Evolutionary conservation across 2,888 invertebrate genomes (phyloP), one percentile per base, ranked within the genome.

Genomic region (Oscheius sp.): DNA sequence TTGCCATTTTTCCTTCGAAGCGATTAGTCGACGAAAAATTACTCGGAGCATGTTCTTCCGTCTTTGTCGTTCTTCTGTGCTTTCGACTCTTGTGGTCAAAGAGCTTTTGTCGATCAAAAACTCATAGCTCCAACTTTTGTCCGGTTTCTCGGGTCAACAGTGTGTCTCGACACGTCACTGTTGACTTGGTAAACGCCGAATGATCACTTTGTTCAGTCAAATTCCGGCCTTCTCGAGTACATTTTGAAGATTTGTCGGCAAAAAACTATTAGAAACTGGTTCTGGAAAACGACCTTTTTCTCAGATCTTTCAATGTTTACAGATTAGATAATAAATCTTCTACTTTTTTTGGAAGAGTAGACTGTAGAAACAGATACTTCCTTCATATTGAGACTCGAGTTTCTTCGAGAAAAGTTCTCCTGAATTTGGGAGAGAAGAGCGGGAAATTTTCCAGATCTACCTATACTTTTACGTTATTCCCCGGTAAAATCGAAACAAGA

Each of bases 71-170:
- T 37, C 15, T 37, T 37, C 15, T 8, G 15, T 8, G 8, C 37
- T 10, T 8, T 37, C 8, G 37, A 15, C 37, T 10, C 37, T 37
- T 37, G 37, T 37, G 8, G 15, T 37, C 37, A 15, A 37, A 8
- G 8, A 15, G 37, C 8, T 37, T 37, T n/a, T n/a, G 15, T 37
- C 37, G 8, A 10, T 15, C 37, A 37, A 15, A 37, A 8, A 37
- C 37, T 8, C 37, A 15, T 37, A 37, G 55, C 55, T 17, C 55
- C n/a, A 55, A 33, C 33, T 55, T n/a, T n/a, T 55, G 37, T 55
- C 55, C 55, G 55, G 55, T 55, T 55, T n/a, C 31, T 34, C 33
- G 25, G 55, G 55, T 55, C 55, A 55, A 55, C 55, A 48, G 48
- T 48, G 31, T 55, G 55, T 55, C 55, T 55, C 55, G 34, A 20